Conservation (phyloP, 2,888 invertebrate genomes). For the Phyllotreta cruciferae region DNA sequence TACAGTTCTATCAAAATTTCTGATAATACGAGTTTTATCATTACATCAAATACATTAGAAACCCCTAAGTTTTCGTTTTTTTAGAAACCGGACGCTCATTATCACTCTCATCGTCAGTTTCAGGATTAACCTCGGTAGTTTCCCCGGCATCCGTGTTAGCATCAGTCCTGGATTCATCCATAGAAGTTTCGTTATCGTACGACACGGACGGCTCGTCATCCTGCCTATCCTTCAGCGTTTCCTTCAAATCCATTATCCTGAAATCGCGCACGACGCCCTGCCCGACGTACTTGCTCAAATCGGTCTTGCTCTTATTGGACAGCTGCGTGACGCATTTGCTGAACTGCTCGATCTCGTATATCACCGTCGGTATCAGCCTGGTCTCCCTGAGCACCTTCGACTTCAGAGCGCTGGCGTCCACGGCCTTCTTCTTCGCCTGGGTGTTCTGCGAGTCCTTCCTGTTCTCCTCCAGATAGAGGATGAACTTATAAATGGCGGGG, state of each 20-base stretch:
- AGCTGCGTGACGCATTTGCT: constrained; percentile 66
- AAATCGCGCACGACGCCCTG: constrained; percentile 72
- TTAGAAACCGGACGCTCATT: too few species aligned
- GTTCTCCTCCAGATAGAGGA: constrained; percentile 66
- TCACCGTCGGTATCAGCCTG: constrained; percentile 69
- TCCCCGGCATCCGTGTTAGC: neutral
- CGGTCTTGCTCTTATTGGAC: constrained; percentile 67
- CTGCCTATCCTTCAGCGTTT: constrained; percentile 60
- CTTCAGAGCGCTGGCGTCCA: constrained; percentile 52
- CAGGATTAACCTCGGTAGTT: constrained; percentile 1
- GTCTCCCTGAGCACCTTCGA: constrained; percentile 68
- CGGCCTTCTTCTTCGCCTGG: constrained; percentile 50
- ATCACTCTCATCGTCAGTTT: neutral
- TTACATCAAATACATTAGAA: too few species aligned
- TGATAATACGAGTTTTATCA: too few species aligned
- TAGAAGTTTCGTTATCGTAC: constrained; percentile 11
- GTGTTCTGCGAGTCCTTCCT: constrained; percentile 54
- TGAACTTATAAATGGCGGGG: constrained; percentile 64
- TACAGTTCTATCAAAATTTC: too few species aligned
- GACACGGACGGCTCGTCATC: constrained; percentile 8
- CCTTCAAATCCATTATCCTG: constrained; percentile 62
- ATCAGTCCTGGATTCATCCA: constrained; percentile 15
- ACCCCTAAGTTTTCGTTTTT: too few species aligned
- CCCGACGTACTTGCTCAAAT: constrained; percentile 65
- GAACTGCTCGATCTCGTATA: constrained; percentile 71